phyloP scores from a whole-genome alignment of 2,888 invertebrate species.

The Himalopsyche japonica region DNA sequence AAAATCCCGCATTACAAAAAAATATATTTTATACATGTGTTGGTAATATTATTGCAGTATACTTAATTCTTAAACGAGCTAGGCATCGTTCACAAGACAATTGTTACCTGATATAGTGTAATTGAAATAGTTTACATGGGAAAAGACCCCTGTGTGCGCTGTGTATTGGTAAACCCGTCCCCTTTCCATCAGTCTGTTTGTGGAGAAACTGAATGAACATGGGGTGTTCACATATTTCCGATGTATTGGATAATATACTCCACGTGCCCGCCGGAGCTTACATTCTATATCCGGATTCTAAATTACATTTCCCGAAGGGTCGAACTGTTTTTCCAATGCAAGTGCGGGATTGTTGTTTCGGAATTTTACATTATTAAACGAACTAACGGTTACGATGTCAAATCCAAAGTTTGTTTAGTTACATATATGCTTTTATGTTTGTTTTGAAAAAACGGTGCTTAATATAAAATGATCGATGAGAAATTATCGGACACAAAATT shows the following conservation, averaged over 20 bases:
- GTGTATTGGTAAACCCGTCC: not conserved
- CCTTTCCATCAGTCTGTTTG: not conserved
- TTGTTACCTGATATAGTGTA: not conserved
- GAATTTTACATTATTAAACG: not conserved
- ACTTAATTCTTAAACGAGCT: not conserved
- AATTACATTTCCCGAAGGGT: not conserved
- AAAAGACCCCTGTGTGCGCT: not conserved
- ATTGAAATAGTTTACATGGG: not conserved
- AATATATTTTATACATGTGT: too few relatives aligned
- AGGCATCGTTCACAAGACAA: not conserved
- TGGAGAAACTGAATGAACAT: not conserved
- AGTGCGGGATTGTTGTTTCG: not conserved
- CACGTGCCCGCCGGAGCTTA: not conserved
- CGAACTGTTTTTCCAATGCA: not conserved
- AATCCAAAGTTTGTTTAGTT: not conserved
- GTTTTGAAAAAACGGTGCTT: too few relatives aligned
- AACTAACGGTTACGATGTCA: not conserved
- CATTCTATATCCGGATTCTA: not conserved
- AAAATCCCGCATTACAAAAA: too few relatives aligned
- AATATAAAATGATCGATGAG: too few relatives aligned
- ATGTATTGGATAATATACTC: not conserved
- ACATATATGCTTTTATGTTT: too few relatives aligned
- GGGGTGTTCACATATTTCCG: conserved; percentile 1
- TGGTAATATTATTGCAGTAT: too few relatives aligned
- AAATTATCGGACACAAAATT: too few relatives aligned